Evolutionary conservation across 2,113 vertebrate species (phyloP), one percentile per base, ranked within the genome.

Genomic region (Calidris pugnax): DNA sequence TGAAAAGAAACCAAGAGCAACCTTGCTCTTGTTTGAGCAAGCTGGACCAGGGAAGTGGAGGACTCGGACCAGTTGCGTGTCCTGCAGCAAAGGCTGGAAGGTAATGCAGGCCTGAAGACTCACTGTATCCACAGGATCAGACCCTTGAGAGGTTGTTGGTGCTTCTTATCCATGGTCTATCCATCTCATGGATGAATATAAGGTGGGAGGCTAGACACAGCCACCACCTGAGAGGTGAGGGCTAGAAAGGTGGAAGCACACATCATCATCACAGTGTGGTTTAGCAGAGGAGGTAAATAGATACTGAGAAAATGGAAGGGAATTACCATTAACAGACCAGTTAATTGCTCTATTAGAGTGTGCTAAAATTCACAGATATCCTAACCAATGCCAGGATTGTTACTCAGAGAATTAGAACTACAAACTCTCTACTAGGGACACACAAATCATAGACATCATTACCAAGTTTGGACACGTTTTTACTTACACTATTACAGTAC

Each of bases 161-260:
- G 18, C 56, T 2, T 0, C 2, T 59, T 63, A 7, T 10, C 39
- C 33, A 5, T 2, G 13, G 53, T 16, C 48, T 41, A 43, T 22
- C 28, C 63, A 22, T 45, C 12, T 48, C 69, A 24, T 27, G 51
- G 35, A 26, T 39, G 56, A 56, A 15, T 2, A 3, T 12, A 26
- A 87, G 41, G 45, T 9, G 14, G 15, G 21, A 55, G 48, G 22
- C 6, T 19, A 20, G n/a, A 41, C 3, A 3, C 3, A 16, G 35
- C 35, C 15, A 27, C 51, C 8, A 5, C 22, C 43, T 37, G 37
- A 48, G 68, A 76, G 56, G 9, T 18, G 26, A 7, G 19, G 21
- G 26, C 26, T 23, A 11, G 32, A 39, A 56, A 66, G 12, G 35
- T 24, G 14, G 55, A 78, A 55, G 20, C n/a, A 69, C 17, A 17